A percentile compares a stretch with the other conserved stretches of the same genome.
Conservation (phyloP, 2,113 vertebrate species). For the Pitta sordida region DNA sequence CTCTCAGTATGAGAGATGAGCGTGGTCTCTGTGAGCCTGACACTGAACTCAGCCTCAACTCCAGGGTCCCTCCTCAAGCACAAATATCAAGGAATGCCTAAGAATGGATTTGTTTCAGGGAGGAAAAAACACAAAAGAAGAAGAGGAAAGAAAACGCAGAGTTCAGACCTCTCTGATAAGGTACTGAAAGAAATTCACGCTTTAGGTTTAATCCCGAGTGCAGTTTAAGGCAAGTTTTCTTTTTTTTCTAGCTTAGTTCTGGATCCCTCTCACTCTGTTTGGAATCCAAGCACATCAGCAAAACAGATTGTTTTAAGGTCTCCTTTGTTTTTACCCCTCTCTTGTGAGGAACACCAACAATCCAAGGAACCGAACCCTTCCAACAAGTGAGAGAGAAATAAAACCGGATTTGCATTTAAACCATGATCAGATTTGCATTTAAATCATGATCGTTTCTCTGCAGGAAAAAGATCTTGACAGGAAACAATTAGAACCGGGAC, state of each 20-base stretch:
- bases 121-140: accelerated
- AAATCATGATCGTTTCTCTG: neutral
- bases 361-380: neutral
- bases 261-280: neutral
- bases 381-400: neutral
- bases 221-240: constrained; percentile 42
- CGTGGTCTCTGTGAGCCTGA: constrained; percentile 31
- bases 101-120: neutral
- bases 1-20: constrained; percentile 68
- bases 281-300: neutral
- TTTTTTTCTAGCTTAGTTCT: neutral
- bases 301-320: neutral
- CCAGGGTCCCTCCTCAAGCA: neutral
- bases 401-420: neutral
- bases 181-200: neutral
- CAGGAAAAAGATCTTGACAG: neutral
- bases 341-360: neutral
- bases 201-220: neutral
- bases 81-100: neutral
- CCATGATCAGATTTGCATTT: neutral
- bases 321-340: neutral
- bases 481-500: neutral
- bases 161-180: neutral
- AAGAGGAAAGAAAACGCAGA: neutral
- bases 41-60: constrained; percentile 25